These are phyloP conservation scores for Megalonaias nervosa DNA, from an alignment of 1,140 invertebrate genomes.

Conservation along the genomic window DNA sequence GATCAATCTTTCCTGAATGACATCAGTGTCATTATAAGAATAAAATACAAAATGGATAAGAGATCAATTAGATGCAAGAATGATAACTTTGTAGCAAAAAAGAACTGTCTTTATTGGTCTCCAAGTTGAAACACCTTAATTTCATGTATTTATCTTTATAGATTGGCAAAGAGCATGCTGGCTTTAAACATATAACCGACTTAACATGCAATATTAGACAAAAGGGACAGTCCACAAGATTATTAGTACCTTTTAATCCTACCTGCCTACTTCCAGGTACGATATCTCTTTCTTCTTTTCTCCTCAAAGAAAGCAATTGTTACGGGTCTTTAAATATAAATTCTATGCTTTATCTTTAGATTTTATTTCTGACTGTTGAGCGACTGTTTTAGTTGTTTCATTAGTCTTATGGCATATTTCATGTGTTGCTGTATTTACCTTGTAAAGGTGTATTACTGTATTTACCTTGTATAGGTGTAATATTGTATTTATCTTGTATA, in stretches of 20 bases:
- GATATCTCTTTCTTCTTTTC: not conserved
- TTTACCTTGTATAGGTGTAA: not conserved
- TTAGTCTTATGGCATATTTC: not conserved
- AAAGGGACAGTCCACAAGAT: slow-evolving; percentile 15
- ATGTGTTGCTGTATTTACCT: not conserved
- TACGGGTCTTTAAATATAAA: not conserved
- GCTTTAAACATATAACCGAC: slow-evolving; percentile 46
- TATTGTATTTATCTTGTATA: too few species aligned
- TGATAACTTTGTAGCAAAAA: not conserved
- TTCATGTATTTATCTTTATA: slow-evolving; percentile 26
- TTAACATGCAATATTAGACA: slow-evolving; percentile 21
- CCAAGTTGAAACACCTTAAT: not conserved
- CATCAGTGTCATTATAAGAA: too few species aligned
- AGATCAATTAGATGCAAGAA: too few species aligned
- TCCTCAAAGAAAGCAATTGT: not conserved
- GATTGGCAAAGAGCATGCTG: slow-evolving; percentile 46
- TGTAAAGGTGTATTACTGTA: not conserved
- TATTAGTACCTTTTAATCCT: slow-evolving; percentile 40
- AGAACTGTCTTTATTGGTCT: not conserved
- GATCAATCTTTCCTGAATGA: too few species aligned
- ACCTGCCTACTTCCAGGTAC: slow-evolving; percentile 39
- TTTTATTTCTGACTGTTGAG: not conserved
- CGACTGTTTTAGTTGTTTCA: not conserved
- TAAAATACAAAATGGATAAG: too few species aligned
- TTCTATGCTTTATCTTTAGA: not conserved